A percentile compares a stretch with the other conserved stretches of the same genome.
Conservation (phyloP, 2,113 vertebrate genomes). For the Thryonomys swinderianus region DNA sequence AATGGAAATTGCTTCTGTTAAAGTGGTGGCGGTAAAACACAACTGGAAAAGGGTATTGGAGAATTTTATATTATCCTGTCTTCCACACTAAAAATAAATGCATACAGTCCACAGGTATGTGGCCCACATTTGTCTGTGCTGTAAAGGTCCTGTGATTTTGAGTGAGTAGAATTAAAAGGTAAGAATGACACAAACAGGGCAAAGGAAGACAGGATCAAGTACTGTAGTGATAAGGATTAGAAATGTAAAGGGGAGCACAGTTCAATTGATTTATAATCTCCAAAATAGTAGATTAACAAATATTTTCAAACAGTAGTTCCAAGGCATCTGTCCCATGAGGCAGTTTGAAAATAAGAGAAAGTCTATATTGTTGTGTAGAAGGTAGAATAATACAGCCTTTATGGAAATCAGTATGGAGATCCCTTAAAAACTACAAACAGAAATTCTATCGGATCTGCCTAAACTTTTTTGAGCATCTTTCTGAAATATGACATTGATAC, state of each 20-base stretch:
- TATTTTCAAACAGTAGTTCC: background rate
- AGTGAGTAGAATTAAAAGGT: background rate
- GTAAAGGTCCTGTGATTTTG: background rate
- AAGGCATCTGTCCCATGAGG: background rate
- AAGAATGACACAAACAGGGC: background rate
- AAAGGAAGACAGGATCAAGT: background rate
- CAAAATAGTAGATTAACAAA: background rate
- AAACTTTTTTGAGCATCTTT: background rate
- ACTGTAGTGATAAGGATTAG: background rate
- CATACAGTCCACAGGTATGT: background rate
- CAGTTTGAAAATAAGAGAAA: background rate
- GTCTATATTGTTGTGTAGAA: background rate
- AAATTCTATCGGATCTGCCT: background rate
- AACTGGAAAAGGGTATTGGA: background rate
- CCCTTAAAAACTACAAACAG: background rate
- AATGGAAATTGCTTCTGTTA: background rate
- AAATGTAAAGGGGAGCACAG: background rate
- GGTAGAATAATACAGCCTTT: background rate
- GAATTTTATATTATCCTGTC: background rate
- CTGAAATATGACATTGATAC: background rate
- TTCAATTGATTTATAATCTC: background rate
- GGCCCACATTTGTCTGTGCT: background rate
- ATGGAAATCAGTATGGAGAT: background rate
- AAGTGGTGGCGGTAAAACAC: background rate
- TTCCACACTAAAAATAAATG: background rate